A percentile compares a stretch with the other conserved stretches of the same genome.
These are phyloP conservation scores for Tauraco erythrolophus DNA, from an alignment of 2,113 vertebrate genomes.

Conservation along the genomic window DNA sequence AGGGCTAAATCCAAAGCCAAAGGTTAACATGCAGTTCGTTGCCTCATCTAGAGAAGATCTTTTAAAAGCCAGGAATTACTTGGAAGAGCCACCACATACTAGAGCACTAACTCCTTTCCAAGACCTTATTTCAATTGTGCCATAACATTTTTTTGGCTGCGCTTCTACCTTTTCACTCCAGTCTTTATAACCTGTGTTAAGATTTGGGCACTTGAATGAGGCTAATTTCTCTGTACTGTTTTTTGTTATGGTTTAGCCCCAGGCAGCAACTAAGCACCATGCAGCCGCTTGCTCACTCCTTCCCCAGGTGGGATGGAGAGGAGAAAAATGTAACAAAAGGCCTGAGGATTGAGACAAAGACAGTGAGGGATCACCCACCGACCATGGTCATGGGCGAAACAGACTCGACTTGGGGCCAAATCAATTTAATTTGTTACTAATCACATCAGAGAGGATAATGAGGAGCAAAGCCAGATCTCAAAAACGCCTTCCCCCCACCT, in stretches of 20 bases:
- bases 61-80: not conserved
- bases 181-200: not conserved
- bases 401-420: too few relatives aligned
- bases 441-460: too few relatives aligned
- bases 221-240: not conserved
- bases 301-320: too few relatives aligned
- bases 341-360: too few relatives aligned
- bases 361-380: too few relatives aligned
- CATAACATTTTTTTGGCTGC: fast-evolving
- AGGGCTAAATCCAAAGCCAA: not conserved
- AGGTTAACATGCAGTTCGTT: not conserved
- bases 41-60: not conserved
- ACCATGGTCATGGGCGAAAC: too few relatives aligned
- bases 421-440: too few relatives aligned
- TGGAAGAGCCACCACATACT: not conserved
- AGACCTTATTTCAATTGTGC: not conserved
- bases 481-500: too few relatives aligned
- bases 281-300: too few relatives aligned
- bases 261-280: too few relatives aligned
- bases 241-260: not conserved
- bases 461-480: too few relatives aligned
- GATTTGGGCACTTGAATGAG: not conserved
- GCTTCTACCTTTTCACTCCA: not conserved
- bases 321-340: too few relatives aligned
- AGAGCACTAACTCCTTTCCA: not conserved